Base-by-base conservation (phyloP, 1,140 invertebrate species). In the Nymphalis io region DNA sequence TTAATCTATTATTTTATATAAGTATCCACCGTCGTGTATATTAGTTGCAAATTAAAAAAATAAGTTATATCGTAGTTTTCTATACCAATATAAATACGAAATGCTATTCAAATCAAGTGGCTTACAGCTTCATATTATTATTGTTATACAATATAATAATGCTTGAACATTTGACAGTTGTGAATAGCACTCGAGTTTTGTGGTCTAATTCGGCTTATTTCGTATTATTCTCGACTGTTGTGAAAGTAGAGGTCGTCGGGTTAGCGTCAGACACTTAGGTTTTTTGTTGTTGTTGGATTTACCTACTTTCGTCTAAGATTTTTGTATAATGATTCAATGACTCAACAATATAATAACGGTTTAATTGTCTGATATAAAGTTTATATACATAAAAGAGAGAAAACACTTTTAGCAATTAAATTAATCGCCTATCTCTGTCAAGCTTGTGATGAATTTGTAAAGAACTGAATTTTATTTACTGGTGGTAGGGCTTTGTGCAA, bases 261-360 rank as follows among this genome's bases (percentile, higher is more conserved):
- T 87, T 85, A 83, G 71, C 74, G 81, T 83, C 78, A 83, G 66
- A 78, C 23, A 46, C 65, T 74, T 78, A 82, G 72, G 58, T 42
- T 40, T 67, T 80, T 81, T 83, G 78, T 64, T 66, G 6, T 5
- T 33, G 27, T 33, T 23, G 42, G 40, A 8, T 70, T 71, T 72
- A 58, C 40, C 57, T 33, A 70, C 55, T 70, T 70, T 65, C 51
- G 33, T 46, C 38, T 51, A 53, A 33, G 44, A 40, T 15, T 65
- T 63, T 70, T 57, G n/a, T 64, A 64, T 20, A 8, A 60, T 62
- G 38, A 48, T 70, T 33, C 58, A 21, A 42, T 60, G 38, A 64
- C 20, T 40, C 12, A 40, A 63, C 57, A 12, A 21, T 33, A 39
- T 60, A 23, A 46, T 58, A 48, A n/a, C 12, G 15, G 12, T 42